A percentile compares a stretch with the other conserved stretches of the same genome.
Evolutionary conservation across 1,140 invertebrate genomes (phyloP).

Genomic region (Eubasilissa regina): DNA sequence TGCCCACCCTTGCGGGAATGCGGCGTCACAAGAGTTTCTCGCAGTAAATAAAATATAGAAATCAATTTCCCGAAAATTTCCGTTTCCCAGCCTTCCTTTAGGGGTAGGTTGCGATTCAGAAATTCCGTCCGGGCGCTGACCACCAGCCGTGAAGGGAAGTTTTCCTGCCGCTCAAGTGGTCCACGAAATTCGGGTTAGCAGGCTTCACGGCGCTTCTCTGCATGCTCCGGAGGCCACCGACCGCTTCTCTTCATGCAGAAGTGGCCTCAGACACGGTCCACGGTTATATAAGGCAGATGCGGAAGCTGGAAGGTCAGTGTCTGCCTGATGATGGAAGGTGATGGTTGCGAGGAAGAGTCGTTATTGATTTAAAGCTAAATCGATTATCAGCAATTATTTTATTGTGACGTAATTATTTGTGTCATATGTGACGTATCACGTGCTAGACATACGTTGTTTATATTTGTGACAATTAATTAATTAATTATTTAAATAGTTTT

Average conservation of each 20-base stretch:
- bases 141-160: conserved; percentile 47
- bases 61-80: too few species aligned
- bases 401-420: too few species aligned
- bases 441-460: too few species aligned
- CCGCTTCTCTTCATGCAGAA: conserved; percentile 54
- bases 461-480: too few species aligned
- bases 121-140: conserved; percentile 9
- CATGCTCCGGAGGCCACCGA: conserved; percentile 25
- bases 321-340: not conserved
- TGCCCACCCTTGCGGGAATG: too few species aligned
- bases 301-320: conserved; percentile 40
- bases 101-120: not conserved
- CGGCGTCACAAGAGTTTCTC: too few species aligned
- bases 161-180: conserved; percentile 58
- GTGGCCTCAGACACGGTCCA: conserved; percentile 25
- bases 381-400: not conserved
- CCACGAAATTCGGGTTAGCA: conserved; percentile 60
- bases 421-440: too few species aligned
- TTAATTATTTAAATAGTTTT: too few species aligned
- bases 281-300: conserved; percentile 53
- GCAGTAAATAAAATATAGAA: too few species aligned
- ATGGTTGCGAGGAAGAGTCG: not conserved
- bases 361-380: not conserved
- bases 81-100: too few species aligned
- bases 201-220: conserved; percentile 41